These are phyloP conservation scores for Mesembrinibis cayennensis DNA, from an alignment of 2,113 vertebrate genomes.

Conservation along the genomic window DNA sequence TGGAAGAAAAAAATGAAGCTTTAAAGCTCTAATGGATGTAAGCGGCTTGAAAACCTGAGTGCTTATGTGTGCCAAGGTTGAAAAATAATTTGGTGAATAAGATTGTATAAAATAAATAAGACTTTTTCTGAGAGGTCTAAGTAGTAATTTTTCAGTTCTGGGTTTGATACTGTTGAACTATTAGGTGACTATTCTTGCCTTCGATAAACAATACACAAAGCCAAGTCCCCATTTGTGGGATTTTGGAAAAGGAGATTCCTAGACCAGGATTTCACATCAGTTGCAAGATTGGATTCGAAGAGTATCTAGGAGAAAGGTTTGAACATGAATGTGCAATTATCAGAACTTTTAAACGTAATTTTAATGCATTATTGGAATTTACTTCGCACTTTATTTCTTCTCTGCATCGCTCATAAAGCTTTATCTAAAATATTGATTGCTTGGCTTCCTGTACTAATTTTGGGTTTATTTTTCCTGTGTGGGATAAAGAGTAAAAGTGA, in stretches of 20 bases:
- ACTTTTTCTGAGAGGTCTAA: background rate
- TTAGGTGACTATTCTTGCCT: background rate
- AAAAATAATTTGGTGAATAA: background rate
- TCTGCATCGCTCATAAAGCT: background rate
- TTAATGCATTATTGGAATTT: background rate
- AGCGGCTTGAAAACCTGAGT: background rate
- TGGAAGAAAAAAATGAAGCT: background rate
- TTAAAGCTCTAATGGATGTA: background rate
- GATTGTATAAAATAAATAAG: background rate
- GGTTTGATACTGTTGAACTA: background rate
- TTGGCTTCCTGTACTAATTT: background rate
- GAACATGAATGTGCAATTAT: background rate
- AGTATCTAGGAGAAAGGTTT: background rate
- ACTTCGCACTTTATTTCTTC: background rate
- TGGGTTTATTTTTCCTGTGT: constrained; percentile 31
- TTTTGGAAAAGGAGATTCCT: background rate
- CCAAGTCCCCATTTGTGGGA: background rate
- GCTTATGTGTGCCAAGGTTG: background rate
- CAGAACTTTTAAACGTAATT: background rate
- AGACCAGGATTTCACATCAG: background rate
- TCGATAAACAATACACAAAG: background rate
- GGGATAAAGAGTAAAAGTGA: constrained; percentile 48
- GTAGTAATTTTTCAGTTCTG: background rate
- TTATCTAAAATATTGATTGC: constrained; percentile 19
- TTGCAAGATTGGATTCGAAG: background rate